Evolutionary conservation across 2,888 invertebrate species (phyloP).

Genomic region (Drosophila austrosaltans): DNA sequence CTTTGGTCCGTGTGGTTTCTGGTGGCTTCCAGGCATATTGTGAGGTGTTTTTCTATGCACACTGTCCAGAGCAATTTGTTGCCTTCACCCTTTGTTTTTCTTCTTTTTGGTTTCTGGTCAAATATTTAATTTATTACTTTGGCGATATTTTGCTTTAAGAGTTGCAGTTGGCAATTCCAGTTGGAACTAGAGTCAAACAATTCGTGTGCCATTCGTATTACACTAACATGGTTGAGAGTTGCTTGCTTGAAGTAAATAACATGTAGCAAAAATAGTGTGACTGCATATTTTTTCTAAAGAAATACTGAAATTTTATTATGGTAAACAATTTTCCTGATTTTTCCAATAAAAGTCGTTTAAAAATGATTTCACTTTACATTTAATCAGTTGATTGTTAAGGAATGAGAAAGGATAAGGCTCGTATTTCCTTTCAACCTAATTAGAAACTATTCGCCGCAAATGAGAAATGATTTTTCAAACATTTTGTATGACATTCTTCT

Average conservation of each 20-base stretch:
- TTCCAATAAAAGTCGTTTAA: too few relatives aligned
- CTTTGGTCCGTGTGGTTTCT: slow-evolving; percentile 32
- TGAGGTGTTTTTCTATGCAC: slow-evolving; percentile 65
- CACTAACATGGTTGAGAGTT: background rate
- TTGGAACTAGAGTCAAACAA: slow-evolving; percentile 11
- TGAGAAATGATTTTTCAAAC: too few relatives aligned
- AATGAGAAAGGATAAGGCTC: too few relatives aligned
- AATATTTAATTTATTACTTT: slow-evolving; percentile 82
- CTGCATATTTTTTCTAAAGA: background rate
- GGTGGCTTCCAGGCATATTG: slow-evolving; percentile 57
- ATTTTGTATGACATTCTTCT: too few relatives aligned
- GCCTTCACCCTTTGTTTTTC: slow-evolving; percentile 50
- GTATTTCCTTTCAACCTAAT: too few relatives aligned
- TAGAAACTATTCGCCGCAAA: background rate
- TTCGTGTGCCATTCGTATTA: slow-evolving; percentile 68
- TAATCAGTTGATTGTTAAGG: too few relatives aligned
- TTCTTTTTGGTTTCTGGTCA: slow-evolving; percentile 48
- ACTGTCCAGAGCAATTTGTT: slow-evolving; percentile 54
- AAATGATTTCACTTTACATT: too few relatives aligned
- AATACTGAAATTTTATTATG: background rate
- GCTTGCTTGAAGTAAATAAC: background rate
- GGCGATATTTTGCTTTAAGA: slow-evolving; percentile 72
- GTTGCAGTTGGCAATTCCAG: slow-evolving; percentile 22
- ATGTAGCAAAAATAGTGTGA: background rate
- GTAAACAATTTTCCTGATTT: too few relatives aligned